Evolutionary conservation across 2,888 invertebrate genomes (phyloP), one percentile per base, ranked within the genome.

Genomic region (Stenoptilia bipunctidactyla): DNA sequence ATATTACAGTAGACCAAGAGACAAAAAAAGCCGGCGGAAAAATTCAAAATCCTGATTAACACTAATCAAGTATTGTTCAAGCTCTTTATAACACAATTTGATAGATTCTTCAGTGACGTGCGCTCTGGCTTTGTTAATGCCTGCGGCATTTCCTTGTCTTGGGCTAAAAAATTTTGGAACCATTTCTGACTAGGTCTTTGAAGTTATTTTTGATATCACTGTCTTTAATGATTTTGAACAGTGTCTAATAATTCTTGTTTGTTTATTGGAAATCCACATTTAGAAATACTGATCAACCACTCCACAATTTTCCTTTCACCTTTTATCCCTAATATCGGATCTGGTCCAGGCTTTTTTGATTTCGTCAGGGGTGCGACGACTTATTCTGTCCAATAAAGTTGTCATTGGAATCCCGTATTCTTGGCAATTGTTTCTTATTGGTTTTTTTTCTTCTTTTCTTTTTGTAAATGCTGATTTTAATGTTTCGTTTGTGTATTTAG

Each of bases 211-310:
- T 35, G 3, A 15, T 33, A n/a, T 27, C 36, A 25, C 15, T n/a
- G 39, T 47, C 40, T 41, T 39, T 25, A 9, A 45, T 27, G 43
- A 51, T 51, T 46, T 53, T 55, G n/a, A n/a, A n/a, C n/a, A n/a
- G n/a, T n/a, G n/a, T n/a, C n/a, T n/a, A n/a, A n/a, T 55, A 53
- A 40, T 38, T 55, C 48, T 15, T 46, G 40, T 45, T 58, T 58
- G 40, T 51, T 57, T 1, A 58, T 46, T 25, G 56, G 56, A 46
- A 60, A 60, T 30, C 57, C 56, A 51, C 57, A 58, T 49, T 57
- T 57, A 4, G 55, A 43, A 34, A 53, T 49, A 25, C 49, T 45
- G 38, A 51, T 34, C 36, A 58, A 45, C 55, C 58, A 58, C 27
- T 57, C 40, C 13, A 45, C 49, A 27, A 58, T 40, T 39, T 50